Conservation (phyloP, 2,797 vertebrate genomes). For the Adrianichthys oophorus region DNA sequence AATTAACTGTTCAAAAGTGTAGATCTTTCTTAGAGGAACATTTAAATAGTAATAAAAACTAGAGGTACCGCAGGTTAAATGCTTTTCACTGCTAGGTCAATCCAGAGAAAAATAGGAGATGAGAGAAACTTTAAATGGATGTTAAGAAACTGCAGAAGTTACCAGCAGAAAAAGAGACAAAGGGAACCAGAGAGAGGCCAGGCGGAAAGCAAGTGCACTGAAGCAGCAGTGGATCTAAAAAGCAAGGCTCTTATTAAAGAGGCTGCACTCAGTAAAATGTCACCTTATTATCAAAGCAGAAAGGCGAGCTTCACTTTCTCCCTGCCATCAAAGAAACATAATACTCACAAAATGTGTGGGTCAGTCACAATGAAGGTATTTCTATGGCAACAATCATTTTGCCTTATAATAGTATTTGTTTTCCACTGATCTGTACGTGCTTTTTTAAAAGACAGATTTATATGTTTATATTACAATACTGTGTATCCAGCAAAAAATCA, state of each 20-base stretch:
- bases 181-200: constrained; percentile 21
- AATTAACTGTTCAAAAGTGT: neutral
- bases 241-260: constrained; percentile 39
- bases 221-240: constrained; percentile 33
- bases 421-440: neutral
- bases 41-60: constrained; percentile 12
- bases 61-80: neutral
- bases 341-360: constrained; percentile 38
- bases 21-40: neutral
- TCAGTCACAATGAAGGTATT: constrained; percentile 22
- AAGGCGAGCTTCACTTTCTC: constrained; percentile 36
- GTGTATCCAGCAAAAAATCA: neutral
- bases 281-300: constrained; percentile 58
- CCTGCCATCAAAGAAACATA: constrained; percentile 29
- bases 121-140: constrained; percentile 23
- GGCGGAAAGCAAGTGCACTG: constrained; percentile 29
- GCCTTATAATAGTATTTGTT: neutral
- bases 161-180: constrained; percentile 1
- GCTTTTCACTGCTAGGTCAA: constrained; percentile 15
- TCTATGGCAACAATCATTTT: constrained; percentile 12
- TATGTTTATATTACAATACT: neutral
- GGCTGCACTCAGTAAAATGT: constrained; percentile 52
- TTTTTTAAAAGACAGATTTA: neutral
- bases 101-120: constrained; percentile 16
- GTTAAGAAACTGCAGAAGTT: constrained; percentile 21